These are phyloP conservation scores for Phaethornis superciliosus DNA, from an alignment of 2,113 vertebrate species.

Conservation along the genomic window DNA sequence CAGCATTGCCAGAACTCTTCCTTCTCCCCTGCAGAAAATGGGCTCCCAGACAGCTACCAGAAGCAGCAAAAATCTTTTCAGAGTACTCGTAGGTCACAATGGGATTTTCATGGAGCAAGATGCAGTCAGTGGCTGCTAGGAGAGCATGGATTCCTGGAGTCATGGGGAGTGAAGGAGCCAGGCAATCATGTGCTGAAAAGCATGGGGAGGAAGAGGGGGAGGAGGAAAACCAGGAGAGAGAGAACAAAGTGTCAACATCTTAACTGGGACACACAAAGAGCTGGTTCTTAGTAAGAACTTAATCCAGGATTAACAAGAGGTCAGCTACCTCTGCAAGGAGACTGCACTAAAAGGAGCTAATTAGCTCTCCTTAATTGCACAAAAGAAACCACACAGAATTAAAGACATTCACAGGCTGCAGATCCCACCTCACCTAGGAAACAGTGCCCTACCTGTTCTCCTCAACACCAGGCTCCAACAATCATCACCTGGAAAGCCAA, in stretches of 20 bases:
- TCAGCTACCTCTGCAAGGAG: slow-evolving; percentile 72
- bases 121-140: not conserved
- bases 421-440: slow-evolving; percentile 1
- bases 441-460: not conserved
- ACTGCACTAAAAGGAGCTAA: slow-evolving; percentile 64
- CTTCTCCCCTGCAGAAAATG: not conserved
- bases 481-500: not conserved
- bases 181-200: slow-evolving; percentile 36
- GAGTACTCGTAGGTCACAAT: not conserved
- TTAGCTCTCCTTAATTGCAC: slow-evolving; percentile 60
- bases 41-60: not conserved
- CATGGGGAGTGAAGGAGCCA: not conserved
- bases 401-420: not conserved
- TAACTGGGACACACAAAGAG: slow-evolving; percentile 74
- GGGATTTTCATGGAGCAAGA: not conserved
- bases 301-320: slow-evolving; percentile 80
- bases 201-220: slow-evolving; percentile 25
- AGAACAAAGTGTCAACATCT: slow-evolving; percentile 69
- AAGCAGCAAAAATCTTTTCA: not conserved
- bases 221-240: slow-evolving; percentile 26
- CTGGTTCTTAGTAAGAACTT: slow-evolving; percentile 74
- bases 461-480: not conserved
- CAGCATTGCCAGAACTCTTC: not conserved
- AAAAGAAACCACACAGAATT: slow-evolving; percentile 22
- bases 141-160: not conserved